Base-by-base conservation (phyloP, 1,140 invertebrate genomes). In the Rhopalosiphum padi region DNA sequence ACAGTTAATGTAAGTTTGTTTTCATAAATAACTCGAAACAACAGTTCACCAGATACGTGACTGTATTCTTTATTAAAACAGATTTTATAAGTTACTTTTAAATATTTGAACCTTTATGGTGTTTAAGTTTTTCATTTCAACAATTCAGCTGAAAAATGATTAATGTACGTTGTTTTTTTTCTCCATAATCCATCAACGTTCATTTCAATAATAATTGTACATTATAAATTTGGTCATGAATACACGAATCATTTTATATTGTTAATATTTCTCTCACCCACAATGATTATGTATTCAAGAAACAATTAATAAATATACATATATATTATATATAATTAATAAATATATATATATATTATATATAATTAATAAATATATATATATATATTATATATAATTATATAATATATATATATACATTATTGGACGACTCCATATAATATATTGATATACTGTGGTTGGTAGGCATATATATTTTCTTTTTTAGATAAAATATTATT, bases 151-250 rank as follows among this genome's bases (percentile, higher is more conserved):
- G 37, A 41, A 41, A 83, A 83, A 83, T 83, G 82, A 83, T 83
- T 83, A 83, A 83, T 83, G 82, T 7, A 23, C 37, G 21, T 18
- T 41, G 22, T 83, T 83, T 83, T 37, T 46, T 83, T 41, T 23
- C 37, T 83, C 37, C 82, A 23, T 83, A 83, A 83, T 83, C 82
- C 35, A 83, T 83, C 82, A 83, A 83, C 22, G n/a, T 41, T 41
- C 22, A 83, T 83, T 83, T 83, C 82, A 83, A 83, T 83, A 83
- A 83, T 83, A 83, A 37, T 83, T 83, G 82, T 83, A 83, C 22
- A 83, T 83, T 21, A 83, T 83, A 82, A 83, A 83, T 37, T 83
- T 83, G 37, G 37, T 41, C 82, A 83, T 83, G 82, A 83, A 83
- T 37, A 41, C 82, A 41, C 22, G 37, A 83, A 83, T 83, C 82